Evolutionary conservation across 2,888 invertebrate species (phyloP), one percentile per base, ranked within the genome.

Genomic region (Prenolepis imparis): DNA sequence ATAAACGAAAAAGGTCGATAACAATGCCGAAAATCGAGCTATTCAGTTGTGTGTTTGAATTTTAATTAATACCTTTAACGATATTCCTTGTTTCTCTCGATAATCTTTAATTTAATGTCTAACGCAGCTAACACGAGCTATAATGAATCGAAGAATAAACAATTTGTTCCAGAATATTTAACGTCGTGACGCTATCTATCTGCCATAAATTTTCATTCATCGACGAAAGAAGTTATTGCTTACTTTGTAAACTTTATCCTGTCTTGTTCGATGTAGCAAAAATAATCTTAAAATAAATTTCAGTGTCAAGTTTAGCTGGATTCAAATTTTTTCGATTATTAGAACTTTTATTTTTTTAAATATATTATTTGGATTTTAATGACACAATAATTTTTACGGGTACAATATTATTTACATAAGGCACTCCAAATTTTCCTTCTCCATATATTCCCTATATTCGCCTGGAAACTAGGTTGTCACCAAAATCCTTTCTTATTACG

Each of bases 71-170:
- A 24, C 24, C 41, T 15, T 55, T 28, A 8, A 75, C 24, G 28
- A 57, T 52, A n/a, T 77, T 55, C 57, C 72, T 59, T 15, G 59
- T 24, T 44, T 21, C 5, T 24, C 32, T 8, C 32, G 57, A 21
- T 80, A 72, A 80, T 59, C 73, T 80, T 15, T 44, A 21, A 59
- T 72, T 80, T 59, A 80, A 44, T 44, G 24, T 12, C 52, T 52
- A 52, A 52, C 59, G 73, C 21, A 5, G 8, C 32, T 36, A 36
- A 59, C 59, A 8, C 24, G 39, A 55, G 9, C 39, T 9, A 11
- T 55, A 77, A 70, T 63, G 41, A 32, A 64, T 0, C 3, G 5
- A n/a, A 32, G 32, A 28, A 67, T 52, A 24, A 77, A 55, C 55
- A 48, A 75, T 32, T 41, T 15, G 72, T 21, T 32, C 18, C 4